Evolutionary conservation across 1,140 invertebrate species (phyloP), one percentile per base, ranked within the genome.

Genomic region (Solen grandis): DNA sequence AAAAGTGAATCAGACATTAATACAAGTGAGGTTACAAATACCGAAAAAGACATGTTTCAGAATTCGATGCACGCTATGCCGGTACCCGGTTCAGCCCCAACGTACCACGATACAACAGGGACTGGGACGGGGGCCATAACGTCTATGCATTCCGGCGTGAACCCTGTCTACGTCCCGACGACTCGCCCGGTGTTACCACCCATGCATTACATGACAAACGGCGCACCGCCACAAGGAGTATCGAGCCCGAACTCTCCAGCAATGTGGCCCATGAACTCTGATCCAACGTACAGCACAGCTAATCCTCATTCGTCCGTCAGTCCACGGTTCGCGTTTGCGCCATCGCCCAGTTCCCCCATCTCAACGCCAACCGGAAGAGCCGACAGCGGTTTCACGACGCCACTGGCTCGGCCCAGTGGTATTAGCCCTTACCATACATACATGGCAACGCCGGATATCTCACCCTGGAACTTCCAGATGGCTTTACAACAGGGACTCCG

Each of bases 111-210:
- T 46, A 82, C 84, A 8, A 81, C 84, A n/a, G 82, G 76, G 62
- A 80, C 76, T 19, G 84, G 83, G 46, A 82, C 81, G 13, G 82
- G 76, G 33, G 41, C 76, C 14, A 85, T 86, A 52, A 83, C 85
- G 25, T 89, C 85, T 66, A 82, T 89, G 65, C 86, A 87, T 35
- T 74, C 86, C 19, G 82, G 84, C 29, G 62, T 88, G n/a, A 90
- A 86, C 69, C 89, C 90, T 1, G 87, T 91, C 25, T 91, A 90
- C 78, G 90, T 90, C 90, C 90, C 90, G 0, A 89, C 90, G n/a
- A 89, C 89, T 1, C 78, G 90, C 22, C 70, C 90, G 14, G 86
- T 89, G 10, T 70, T 91, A 38, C 86, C 87, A 2, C 86, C 85
- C 10, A 89, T 90, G 82, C 87, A 88, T 74, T 89, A 89, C 69